Percentiles rank a stretch among this genome's conserved stretches.
These are phyloP conservation scores for Apocheima hispidaria DNA, from an alignment of 2,888 invertebrate genomes.

Conservation along the genomic window DNA sequence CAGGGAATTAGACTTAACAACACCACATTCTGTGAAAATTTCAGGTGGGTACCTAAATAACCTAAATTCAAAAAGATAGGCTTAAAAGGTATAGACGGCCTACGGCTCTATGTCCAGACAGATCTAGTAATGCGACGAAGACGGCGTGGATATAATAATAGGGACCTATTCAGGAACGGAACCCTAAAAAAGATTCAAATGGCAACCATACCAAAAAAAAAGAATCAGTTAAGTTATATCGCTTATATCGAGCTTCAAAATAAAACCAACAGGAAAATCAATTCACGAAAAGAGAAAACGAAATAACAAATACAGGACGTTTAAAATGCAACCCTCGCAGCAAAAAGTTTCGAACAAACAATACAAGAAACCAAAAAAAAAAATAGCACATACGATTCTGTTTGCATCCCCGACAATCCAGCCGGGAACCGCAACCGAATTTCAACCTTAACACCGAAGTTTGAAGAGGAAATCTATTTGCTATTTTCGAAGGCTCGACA, in stretches of 20 bases:
- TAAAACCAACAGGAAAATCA: conserved; percentile 11
- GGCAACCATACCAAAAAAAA: not conserved
- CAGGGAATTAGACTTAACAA: too few species aligned
- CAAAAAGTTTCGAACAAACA: conserved; percentile 48
- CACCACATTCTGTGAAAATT: too few species aligned
- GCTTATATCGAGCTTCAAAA: not conserved
- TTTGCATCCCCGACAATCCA: conserved; percentile 53
- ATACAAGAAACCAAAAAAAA: conserved; percentile 52
- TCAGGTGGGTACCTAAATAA: too few species aligned
- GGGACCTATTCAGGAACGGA: too few species aligned
- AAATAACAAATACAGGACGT: conserved; percentile 20
- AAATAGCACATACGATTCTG: conserved; percentile 46
- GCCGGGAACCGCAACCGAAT: conserved; percentile 29
- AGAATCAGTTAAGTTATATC: not conserved
- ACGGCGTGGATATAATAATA: too few species aligned
- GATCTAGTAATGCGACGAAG: too few species aligned
- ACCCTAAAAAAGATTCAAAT: too few species aligned
- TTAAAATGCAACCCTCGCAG: conserved; percentile 27
- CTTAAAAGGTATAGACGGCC: too few species aligned
- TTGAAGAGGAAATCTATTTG: conserved; percentile 20
- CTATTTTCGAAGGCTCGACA: not conserved
- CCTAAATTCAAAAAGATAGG: too few species aligned
- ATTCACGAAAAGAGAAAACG: conserved; percentile 17
- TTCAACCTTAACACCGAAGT: conserved; percentile 38
- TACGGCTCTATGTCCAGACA: too few species aligned